phyloP scores from a whole-genome alignment of 2,888 invertebrate species.

The Scaptomyza polygonia region DNA sequence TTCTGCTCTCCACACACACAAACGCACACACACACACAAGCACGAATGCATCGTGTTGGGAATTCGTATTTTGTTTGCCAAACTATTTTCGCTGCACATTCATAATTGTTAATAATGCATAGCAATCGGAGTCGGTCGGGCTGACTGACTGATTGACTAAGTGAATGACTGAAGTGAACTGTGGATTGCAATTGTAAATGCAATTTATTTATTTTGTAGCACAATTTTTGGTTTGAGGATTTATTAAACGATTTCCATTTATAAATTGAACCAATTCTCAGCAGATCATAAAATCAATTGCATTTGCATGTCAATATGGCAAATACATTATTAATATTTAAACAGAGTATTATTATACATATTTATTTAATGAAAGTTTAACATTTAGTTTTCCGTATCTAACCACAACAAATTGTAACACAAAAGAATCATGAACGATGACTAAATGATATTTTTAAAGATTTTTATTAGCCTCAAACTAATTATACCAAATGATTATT shows the following conservation, averaged over 20 bases:
- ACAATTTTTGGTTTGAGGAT: constrained; percentile 22
- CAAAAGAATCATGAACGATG: constrained; percentile 9
- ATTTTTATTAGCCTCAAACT: constrained; percentile 3
- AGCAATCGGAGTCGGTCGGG: constrained; percentile 10
- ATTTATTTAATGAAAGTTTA: no score
- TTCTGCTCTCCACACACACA: not conserved
- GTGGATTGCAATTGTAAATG: constrained; percentile 32
- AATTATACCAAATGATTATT: constrained; percentile 28
- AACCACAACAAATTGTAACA: no score
- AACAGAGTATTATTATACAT: no score
- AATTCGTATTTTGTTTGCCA: constrained; percentile 42
- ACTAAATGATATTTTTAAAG: constrained; percentile 27
- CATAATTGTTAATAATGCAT: constrained; percentile 66
- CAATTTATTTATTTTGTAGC: constrained; percentile 21
- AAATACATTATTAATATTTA: not conserved
- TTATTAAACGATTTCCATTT: constrained; percentile 28
- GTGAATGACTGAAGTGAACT: not conserved
- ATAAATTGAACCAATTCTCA: constrained; percentile 24
- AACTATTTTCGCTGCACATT: constrained; percentile 45
- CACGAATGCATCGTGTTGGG: constrained; percentile 30
- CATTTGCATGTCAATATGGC: not conserved
- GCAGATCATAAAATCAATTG: not conserved
- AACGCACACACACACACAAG: not conserved
- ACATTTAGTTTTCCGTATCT: no score
- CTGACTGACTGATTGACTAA: constrained; percentile 3